Percentiles rank a stretch among this genome's conserved stretches.
Conservation (phyloP, 2,113 vertebrate genomes). For the Sturnus vulgaris region DNA sequence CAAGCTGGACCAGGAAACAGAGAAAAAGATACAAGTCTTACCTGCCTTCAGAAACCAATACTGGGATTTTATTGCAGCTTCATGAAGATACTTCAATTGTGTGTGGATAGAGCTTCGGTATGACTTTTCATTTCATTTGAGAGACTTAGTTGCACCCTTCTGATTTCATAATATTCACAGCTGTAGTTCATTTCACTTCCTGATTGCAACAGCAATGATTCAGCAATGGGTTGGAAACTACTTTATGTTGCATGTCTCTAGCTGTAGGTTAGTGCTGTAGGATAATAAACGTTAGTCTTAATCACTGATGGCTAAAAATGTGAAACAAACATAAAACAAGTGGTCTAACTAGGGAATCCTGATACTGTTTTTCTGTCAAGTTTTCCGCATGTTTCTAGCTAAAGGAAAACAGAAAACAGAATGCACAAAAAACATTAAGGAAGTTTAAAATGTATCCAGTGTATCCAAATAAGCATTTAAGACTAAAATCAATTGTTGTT, state of each 20-base stretch:
- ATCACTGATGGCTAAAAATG: not conserved
- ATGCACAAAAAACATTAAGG: not conserved
- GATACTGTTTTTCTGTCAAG: not conserved
- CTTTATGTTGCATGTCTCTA: not conserved
- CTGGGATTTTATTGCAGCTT: not conserved
- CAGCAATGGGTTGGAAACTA: not conserved
- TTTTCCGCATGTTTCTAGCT: not conserved
- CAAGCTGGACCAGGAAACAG: not conserved
- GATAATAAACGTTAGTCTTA: not conserved
- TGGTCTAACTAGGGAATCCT: not conserved
- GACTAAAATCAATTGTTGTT: not conserved
- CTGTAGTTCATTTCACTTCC: not conserved
- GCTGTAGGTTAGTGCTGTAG: not conserved
- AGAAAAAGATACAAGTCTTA: not conserved
- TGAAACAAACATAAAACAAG: not conserved
- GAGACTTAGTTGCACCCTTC: not conserved
- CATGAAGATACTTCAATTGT: not conserved
- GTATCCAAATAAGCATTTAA: not conserved
- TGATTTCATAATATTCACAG: not conserved
- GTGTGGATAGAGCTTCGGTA: not conserved
- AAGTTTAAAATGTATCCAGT: not conserved
- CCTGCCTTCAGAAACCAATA: not conserved
- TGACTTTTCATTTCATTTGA: not conserved
- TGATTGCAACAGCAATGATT: not conserved
- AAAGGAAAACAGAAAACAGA: not conserved